Evolutionary conservation across 2,888 invertebrate genomes (phyloP), one percentile per base, ranked within the genome.

Genomic region (Pyrrhosoma nymphula): DNA sequence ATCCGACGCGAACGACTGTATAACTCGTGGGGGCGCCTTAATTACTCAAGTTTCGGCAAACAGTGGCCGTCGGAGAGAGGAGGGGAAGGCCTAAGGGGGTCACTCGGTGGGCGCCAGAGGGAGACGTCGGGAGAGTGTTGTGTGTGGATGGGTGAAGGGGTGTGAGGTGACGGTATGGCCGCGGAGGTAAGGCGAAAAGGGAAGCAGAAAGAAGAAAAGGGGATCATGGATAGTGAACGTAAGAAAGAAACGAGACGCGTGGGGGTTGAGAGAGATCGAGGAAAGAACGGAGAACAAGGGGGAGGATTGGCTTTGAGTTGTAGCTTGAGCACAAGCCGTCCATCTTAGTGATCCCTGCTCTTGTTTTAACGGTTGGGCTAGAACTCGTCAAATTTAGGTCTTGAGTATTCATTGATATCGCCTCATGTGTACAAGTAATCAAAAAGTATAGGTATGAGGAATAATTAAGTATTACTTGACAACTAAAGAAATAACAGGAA

Each of bases 21-120:
- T 60, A 63, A 91, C 93, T 93, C 69, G 93, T 69, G 69, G 91
- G 35, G 91, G 63, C 91, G 93, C 93, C 93, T 93, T 93, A 93
- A 93, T 93, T 93, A 93, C 93, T 93, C 93, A 93, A 93, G 69
- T 93, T 93, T 91, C 60, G 91, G 91, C 91, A 91, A 91, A 91
- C 91, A 91, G 91, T 39, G 91, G 63, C 91, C 39, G 60, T 39
- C 63, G 60, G 91, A 47, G 47, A 75, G 91, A n/a, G 56, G 23
- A 47, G 60, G 56, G 56, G 90, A 12, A 60, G 16, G 89, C 26
- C 55, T 55, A 26, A 90, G n/a, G 90, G 90, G 56, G 56, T 89
- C 69, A 69, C 26, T 69, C 12, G 55, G 55, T 56, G 56, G 90
- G 90, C n/a, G 35, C n/a, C 56, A 56, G 30, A 60, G 20, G 20